Evolutionary conservation across 30 jellyfish, hydroid and myxozoan genomes (phyloP).

Genomic region (Turritopsis dohrnii): DNA sequence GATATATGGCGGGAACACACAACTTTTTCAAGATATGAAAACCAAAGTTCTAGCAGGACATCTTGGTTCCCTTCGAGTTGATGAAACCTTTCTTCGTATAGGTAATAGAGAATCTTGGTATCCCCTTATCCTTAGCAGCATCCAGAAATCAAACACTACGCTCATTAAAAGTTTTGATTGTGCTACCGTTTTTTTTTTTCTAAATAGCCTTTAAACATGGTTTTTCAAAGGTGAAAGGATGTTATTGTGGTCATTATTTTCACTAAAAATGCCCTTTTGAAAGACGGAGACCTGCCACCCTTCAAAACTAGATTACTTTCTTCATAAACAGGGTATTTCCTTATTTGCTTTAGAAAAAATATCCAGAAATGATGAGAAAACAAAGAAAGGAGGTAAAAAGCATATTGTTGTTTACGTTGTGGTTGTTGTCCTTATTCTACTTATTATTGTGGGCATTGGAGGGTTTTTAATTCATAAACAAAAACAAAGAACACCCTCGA

Average conservation of each 20-base stretch:
- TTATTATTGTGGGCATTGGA: neutral
- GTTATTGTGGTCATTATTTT: too few relatives aligned
- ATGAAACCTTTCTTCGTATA: neutral
- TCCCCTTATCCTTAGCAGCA: too few relatives aligned
- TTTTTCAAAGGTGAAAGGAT: too few relatives aligned
- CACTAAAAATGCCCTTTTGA: too few relatives aligned
- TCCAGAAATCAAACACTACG: neutral
- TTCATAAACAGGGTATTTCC: neutral
- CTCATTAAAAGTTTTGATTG: too few relatives aligned
- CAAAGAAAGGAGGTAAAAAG: neutral
- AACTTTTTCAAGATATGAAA: neutral
- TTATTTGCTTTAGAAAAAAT: neutral
- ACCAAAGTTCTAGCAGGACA: neutral
- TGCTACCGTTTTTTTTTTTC: too few relatives aligned
- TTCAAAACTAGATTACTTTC: too few relatives aligned
- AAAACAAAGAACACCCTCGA: neutral
- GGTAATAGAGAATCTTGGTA: neutral
- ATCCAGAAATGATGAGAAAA: neutral
- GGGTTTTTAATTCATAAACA: neutral
- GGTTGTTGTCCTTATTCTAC: neutral
- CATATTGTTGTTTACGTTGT: neutral
- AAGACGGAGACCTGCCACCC: too few relatives aligned
- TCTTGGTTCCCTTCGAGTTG: constrained; percentile 12
- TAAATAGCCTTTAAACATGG: too few relatives aligned
- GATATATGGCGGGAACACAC: neutral